Evolutionary conservation across 2,113 vertebrate species (phyloP).

Genomic region (Ptilonorhynchus violaceus): DNA sequence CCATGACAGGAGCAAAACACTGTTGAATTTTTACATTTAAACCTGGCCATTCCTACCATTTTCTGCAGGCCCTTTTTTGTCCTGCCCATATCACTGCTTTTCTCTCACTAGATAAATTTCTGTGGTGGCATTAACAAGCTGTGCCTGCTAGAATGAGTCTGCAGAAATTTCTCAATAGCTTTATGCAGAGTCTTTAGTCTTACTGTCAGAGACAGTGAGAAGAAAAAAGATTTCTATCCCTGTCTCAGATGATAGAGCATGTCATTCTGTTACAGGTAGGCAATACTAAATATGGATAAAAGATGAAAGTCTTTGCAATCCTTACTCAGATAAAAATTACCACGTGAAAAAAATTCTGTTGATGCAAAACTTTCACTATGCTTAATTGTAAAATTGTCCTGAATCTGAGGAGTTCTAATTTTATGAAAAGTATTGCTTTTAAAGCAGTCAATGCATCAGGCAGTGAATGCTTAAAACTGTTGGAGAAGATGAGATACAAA

Average conservation of each 20-base stretch:
- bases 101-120: background rate
- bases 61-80: background rate
- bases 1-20: background rate
- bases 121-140: conserved; percentile 5
- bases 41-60: background rate
- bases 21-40: background rate
- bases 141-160: conserved; percentile 20
- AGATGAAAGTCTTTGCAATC: background rate
- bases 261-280: background rate
- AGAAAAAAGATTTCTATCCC: background rate
- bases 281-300: background rate
- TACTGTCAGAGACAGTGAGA: background rate
- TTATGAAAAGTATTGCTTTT: background rate
- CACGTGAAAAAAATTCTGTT: background rate
- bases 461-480: background rate
- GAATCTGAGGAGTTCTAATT: background rate
- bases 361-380: background rate
- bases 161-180: conserved; percentile 16
- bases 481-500: background rate
- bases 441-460: background rate
- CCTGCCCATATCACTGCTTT: background rate
- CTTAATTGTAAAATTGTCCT: background rate
- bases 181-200: background rate
- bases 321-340: background rate
- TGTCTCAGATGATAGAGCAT: background rate